Evolutionary conservation across 2,113 vertebrate species (phyloP), one percentile per base, ranked within the genome.

Genomic region (Pristiophorus japonicus): DNA sequence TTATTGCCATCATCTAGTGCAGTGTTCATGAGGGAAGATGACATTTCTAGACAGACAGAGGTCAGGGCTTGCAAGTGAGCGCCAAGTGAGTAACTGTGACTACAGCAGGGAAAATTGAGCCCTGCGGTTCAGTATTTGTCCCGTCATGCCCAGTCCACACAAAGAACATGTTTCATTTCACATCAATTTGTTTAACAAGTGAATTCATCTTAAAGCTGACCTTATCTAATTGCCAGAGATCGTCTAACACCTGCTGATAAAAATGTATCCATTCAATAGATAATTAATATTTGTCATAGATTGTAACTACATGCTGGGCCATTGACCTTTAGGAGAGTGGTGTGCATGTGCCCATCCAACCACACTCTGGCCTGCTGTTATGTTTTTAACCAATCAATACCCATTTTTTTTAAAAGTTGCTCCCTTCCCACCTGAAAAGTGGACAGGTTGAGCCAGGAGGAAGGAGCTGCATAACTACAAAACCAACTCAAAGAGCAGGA

Each of bases 181-280:
- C 81, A 47, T 45, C 81, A 47, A 85, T 85, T 85, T 51, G 81
- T 47, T 47, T 47, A 47, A 85, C 22, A 22, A 51, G 20, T 47
- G 38, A 85, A 47, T 47, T 27, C 20, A 85, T 85, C 45, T 85
- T 47, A 85, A 45, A 47, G 20, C 20, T 85, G 45, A 45, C 84
- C 84, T 47, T 24, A 47, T 34, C 34, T 73, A 73, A 73, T 85
- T 85, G 45, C 20, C 45, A 7, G 10, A 7, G 45, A 24, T 73
- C 70, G 30, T 73, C 70, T 73, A 73, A 24, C 84, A 85, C 45
- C 84, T 85, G 45, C 84, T 24, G 42, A 51, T 85, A 8, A 85
- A 85, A 45, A 85, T 85, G 84, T 84, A 84, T 85, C 20, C 20
- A 85, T 47, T 85, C 84, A 85, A 85, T 85, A 85, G 84, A 51